Evolutionary conservation across 2,888 invertebrate species (phyloP), one percentile per base, ranked within the genome.

Genomic region (Sinelater perroti): DNA sequence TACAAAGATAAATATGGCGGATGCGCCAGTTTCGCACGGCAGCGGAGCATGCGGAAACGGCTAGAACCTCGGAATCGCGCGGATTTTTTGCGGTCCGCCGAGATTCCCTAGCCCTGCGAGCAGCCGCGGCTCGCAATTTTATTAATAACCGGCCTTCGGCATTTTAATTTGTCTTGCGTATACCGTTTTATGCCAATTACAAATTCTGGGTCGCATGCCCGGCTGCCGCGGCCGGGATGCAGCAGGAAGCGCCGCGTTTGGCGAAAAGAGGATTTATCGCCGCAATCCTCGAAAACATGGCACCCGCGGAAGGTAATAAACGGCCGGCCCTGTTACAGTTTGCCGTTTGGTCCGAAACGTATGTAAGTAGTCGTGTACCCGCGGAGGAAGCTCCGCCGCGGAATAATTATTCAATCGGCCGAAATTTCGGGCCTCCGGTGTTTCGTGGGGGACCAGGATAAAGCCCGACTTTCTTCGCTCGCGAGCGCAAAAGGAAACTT

Each of bases 141-240:
- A 51, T 51, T 51, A 51, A 51, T 26, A 38, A 45, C 26, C 10
- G 36, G 45, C 45, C 17, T 28, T 17, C 13, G 40, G 45, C 26
- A 24, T 36, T 21, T 31, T 45, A 46, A 57, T 57, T 57, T 52
- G 46, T 52, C 36, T 28, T 36, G 18, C 6, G 40, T 56, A 46
- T 57, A 57, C 57, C 51, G 52, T 57, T 52, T 52, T 57, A 46
- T 46, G 46, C 52, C 57, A 57, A 57, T 57, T 52, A 57, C 46
- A 51, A 33, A 54, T 38, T 47, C 33, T 54, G 51, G 31, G 33
- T 51, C 33, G 40, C 51, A 42, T 51, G 51, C 42, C 21, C 10
- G 45, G 16, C 18, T 45, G 45, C 30, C 31, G 31, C 10, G 30
- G 10, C 11, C 10, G 46, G 46, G 46, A 46, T 46, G 46, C 46